Percentiles rank a stretch among this genome's conserved stretches.
Conservation (phyloP, 2,113 vertebrate genomes). For the Dermatemys mawii region DNA sequence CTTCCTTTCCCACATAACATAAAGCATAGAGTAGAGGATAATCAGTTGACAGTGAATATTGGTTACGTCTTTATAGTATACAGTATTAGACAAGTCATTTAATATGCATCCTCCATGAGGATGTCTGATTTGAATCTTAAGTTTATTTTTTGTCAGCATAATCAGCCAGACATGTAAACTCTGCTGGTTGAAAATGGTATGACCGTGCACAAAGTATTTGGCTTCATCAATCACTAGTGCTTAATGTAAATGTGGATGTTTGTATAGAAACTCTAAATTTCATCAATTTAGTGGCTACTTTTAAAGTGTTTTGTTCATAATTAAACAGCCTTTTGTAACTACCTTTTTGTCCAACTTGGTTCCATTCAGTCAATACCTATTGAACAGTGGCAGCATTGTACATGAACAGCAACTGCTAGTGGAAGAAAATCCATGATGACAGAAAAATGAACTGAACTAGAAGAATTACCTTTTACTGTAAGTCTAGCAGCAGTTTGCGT, state of each 20-base stretch:
- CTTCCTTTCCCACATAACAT: neutral
- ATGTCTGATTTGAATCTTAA: neutral
- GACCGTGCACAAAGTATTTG: neutral
- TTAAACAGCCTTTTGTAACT: neutral
- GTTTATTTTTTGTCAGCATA: neutral
- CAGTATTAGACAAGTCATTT: neutral
- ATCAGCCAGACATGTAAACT: neutral
- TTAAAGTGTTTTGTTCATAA: neutral
- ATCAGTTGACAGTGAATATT: slow-evolving; percentile 15
- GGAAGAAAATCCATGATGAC: neutral
- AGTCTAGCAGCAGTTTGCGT: neutral
- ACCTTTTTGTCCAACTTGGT: neutral
- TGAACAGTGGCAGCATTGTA: neutral
- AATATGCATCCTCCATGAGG: neutral
- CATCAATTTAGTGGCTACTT: neutral
- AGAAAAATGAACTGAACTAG: neutral
- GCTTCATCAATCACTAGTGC: neutral
- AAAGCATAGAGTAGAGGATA: neutral
- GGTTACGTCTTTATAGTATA: neutral
- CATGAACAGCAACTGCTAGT: neutral
- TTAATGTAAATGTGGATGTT: neutral
- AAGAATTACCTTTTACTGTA: neutral
- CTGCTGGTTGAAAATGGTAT: neutral
- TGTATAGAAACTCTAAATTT: neutral
- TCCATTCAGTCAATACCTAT: neutral